These are phyloP conservation scores for Reticulitermes speratus DNA, from an alignment of 1,140 invertebrate genomes.

Conservation along the genomic window DNA sequence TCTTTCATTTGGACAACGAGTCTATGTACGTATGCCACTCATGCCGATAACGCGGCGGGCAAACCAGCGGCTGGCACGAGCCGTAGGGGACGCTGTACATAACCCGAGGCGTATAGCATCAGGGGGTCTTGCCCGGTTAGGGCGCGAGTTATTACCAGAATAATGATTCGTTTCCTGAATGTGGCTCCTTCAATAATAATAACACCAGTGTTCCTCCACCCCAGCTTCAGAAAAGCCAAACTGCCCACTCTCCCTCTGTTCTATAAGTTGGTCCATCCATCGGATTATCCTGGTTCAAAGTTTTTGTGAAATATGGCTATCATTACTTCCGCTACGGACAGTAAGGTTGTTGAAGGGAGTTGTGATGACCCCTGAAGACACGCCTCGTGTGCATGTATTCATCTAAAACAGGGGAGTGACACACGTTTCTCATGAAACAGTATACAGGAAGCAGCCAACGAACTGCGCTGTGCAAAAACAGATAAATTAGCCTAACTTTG, in stretches of 20 bases:
- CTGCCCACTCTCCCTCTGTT: not conserved
- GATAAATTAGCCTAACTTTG: not conserved
- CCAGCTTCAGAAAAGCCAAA: not conserved
- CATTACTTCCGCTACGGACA: slow-evolving; percentile 13
- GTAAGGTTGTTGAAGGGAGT: not conserved
- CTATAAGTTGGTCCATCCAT: not conserved
- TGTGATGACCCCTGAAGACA: not conserved
- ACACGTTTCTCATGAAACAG: not conserved
- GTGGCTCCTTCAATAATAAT: slow-evolving; percentile 1
- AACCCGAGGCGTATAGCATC: not conserved
- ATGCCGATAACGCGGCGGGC: not conserved
- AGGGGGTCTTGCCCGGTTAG: not conserved
- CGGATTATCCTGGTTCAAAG: slow-evolving; percentile 10
- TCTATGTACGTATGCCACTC: not conserved
- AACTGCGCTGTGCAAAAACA: not conserved
- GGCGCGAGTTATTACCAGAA: not conserved
- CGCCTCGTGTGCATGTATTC: not conserved
- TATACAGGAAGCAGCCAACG: not conserved
- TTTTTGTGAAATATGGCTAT: slow-evolving; percentile 5
- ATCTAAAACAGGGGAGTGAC: not conserved
- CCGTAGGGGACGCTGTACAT: too few species aligned
- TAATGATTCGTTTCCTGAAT: slow-evolving; percentile 16
- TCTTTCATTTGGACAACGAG: too few species aligned
- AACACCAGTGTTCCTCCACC: not conserved
- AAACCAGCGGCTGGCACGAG: not conserved